Conservation (phyloP, 2,888 invertebrate genomes). For the Ophion obscuratus region DNA sequence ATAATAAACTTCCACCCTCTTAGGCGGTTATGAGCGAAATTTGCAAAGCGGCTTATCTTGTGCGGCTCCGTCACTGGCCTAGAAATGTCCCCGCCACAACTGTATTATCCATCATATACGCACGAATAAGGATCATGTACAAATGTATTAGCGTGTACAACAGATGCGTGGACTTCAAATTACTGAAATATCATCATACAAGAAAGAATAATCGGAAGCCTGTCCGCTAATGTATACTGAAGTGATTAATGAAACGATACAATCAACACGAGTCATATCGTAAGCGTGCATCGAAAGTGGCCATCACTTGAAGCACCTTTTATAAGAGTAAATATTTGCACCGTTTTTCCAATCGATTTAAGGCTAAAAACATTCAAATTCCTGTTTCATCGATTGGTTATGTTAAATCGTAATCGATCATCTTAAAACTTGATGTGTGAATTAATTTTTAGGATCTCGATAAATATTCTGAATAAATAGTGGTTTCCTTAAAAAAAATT, state of each 20-base stretch:
- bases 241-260: neutral
- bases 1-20: conserved; percentile 77
- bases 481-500: too few relatives aligned
- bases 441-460: too few relatives aligned
- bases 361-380: too few relatives aligned
- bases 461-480: too few relatives aligned
- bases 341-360: too few relatives aligned
- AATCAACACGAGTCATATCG: neutral
- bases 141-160: neutral
- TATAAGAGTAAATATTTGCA: too few relatives aligned
- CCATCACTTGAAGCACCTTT: too few relatives aligned
- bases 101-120: neutral
- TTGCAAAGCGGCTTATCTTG: conserved; percentile 74
- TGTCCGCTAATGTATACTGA: neutral
- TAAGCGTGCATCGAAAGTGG: neutral
- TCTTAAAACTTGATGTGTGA: too few relatives aligned
- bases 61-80: conserved; percentile 70
- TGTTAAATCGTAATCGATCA: too few relatives aligned
- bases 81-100: conserved; percentile 65
- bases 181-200: neutral
- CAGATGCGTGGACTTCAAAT: neutral
- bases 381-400: too few relatives aligned
- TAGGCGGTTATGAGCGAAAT: conserved; percentile 71
- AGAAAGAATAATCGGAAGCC: neutral
- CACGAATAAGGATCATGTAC: neutral